Conservation (phyloP, 2,797 vertebrate species). For the Alca torda region DNA sequence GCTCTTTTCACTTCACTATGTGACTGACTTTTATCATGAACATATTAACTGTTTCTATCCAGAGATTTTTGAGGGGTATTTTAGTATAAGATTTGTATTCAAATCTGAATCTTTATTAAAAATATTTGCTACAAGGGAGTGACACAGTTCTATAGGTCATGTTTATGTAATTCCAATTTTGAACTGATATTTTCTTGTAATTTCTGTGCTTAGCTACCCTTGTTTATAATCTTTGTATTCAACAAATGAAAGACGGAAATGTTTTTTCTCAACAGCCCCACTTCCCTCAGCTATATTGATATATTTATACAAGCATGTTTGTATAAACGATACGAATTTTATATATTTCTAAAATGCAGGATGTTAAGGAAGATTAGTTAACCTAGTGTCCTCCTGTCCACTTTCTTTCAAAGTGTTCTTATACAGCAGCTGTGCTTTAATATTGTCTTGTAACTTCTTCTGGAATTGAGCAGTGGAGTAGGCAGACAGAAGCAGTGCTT, state of each 20-base stretch:
- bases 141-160: not conserved
- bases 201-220: not conserved
- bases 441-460: not conserved
- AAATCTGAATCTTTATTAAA: not conserved
- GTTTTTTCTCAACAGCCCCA: not conserved
- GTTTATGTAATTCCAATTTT: not conserved
- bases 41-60: not conserved
- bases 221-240: not conserved
- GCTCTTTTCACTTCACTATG: not conserved
- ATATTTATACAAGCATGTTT: not conserved
- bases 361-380: not conserved
- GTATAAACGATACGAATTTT: not conserved
- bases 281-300: not conserved
- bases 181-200: not conserved
- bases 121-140: not conserved
- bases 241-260: not conserved
- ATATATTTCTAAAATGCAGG: not conserved
- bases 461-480: not conserved
- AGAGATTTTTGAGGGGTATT: not conserved
- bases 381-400: not conserved
- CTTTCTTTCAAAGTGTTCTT: not conserved
- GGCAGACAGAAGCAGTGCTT: not conserved
- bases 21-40: not conserved
- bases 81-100: not conserved
- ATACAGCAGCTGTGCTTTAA: not conserved